These are phyloP conservation scores for Drosophila flavopinicola DNA, from an alignment of 2,888 invertebrate species.

Conservation along the genomic window DNA sequence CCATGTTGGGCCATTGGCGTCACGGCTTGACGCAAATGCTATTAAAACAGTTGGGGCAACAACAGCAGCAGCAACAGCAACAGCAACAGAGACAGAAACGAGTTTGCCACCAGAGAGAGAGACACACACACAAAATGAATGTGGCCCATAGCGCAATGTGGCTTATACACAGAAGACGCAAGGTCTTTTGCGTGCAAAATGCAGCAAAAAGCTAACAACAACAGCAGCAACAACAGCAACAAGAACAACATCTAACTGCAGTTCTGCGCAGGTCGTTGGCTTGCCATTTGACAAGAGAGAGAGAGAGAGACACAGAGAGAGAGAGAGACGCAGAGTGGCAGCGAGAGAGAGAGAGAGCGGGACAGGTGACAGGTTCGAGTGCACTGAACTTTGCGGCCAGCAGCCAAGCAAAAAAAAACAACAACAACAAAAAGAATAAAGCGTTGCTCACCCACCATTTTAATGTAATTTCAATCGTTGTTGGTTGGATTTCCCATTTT, in stretches of 20 bases:
- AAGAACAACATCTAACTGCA: slow-evolving; percentile 68
- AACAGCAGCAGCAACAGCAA: too few species aligned
- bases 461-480: slow-evolving; percentile 73
- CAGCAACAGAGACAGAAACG: slow-evolving; percentile 13
- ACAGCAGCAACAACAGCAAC: slow-evolving; percentile 31
- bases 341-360: slow-evolving; percentile 18
- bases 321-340: slow-evolving; percentile 11
- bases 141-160: slow-evolving; percentile 54
- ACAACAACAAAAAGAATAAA: slow-evolving; percentile 20
- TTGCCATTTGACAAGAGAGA: slow-evolving; percentile 46
- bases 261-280: slow-evolving; percentile 80
- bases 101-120: slow-evolving; percentile 36
- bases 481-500: slow-evolving; percentile 57
- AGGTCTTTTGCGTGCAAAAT: slow-evolving; percentile 78
- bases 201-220: slow-evolving; percentile 47
- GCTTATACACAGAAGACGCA: slow-evolving; percentile 58
- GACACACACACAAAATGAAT: slow-evolving; percentile 48
- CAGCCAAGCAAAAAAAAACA: slow-evolving; percentile 15
- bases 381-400: slow-evolving; percentile 55
- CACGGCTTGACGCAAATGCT: slow-evolving; percentile 68
- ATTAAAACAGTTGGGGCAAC: slow-evolving; percentile 70
- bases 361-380: slow-evolving; percentile 52
- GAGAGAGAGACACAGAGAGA: neutral
- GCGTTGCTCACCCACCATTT: slow-evolving; percentile 55
- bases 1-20: slow-evolving; percentile 62